Evolutionary conservation across 2,113 vertebrate species (phyloP).

Genomic region (Mormyrus lacerda): DNA sequence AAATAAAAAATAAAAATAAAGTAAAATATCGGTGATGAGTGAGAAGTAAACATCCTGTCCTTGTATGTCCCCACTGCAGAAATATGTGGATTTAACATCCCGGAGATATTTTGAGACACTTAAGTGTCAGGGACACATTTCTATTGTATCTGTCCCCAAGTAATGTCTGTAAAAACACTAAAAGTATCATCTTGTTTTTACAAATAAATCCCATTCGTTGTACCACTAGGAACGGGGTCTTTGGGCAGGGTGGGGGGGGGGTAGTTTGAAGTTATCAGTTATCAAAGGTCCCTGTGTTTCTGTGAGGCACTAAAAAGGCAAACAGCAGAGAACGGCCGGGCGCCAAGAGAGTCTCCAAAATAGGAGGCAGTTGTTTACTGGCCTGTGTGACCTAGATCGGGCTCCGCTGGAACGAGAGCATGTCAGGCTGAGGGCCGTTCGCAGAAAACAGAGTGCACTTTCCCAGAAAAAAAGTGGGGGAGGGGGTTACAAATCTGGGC

Average conservation of each 20-base stretch:
- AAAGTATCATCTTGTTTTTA: constrained; percentile 17
- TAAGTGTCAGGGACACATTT: background rate
- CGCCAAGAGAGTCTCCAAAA: constrained; percentile 12
- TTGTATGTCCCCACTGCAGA: background rate
- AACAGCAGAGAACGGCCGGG: background rate
- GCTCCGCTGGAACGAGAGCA: background rate
- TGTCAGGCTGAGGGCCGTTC: constrained; percentile 4
- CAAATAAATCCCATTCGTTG: background rate
- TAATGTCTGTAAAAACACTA: background rate
- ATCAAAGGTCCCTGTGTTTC: constrained; percentile 14
- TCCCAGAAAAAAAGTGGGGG: constrained; percentile 6
- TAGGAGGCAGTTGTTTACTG: constrained; percentile 21
- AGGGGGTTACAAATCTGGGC: background rate
- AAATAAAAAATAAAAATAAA: background rate
- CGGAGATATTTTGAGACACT: background rate
- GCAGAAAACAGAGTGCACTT: constrained; percentile 7
- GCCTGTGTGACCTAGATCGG: constrained; percentile 13
- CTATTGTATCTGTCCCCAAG: background rate
- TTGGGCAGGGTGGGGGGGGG: background rate
- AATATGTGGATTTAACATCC: constrained; percentile 13
- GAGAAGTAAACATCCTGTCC: background rate
- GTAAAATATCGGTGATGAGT: background rate
- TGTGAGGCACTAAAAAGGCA: constrained; percentile 10
- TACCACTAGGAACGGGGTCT: background rate
- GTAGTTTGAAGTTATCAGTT: constrained; percentile 8